Conservation (phyloP, 30 jellyfish, hydroid and myxozoan species). For the Hydra vulgaris region DNA sequence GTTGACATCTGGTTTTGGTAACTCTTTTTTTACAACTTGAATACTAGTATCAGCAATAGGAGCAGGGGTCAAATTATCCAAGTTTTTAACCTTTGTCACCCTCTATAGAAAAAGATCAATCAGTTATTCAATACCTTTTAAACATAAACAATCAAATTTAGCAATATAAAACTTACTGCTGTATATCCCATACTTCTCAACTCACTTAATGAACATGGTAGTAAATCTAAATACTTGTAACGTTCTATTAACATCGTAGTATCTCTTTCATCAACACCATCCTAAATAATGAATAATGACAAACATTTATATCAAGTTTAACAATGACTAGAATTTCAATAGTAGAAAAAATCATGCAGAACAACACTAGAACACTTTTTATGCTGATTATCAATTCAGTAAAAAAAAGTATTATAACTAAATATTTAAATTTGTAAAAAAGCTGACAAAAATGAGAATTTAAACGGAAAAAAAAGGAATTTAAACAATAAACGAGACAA, state of each 20-base stretch:
- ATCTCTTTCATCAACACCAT: conserved; percentile 63
- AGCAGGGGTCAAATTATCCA: conserved; percentile 17
- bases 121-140: background rate
- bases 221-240: conserved; percentile 54
- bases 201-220: conserved; percentile 66
- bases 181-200: conserved; percentile 76
- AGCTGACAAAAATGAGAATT: no score
- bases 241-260: conserved; percentile 65
- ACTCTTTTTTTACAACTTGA: conserved; percentile 43
- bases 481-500: no score
- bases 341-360: background rate
- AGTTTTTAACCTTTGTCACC: conserved; percentile 5
- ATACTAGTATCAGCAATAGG: conserved; percentile 44
- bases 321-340: no score
- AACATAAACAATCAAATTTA: background rate
- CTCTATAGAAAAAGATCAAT: conserved; percentile 9
- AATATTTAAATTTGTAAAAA: no score
- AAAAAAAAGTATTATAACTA: no score
- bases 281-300: conserved; percentile 25
- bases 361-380: no score
- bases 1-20: conserved; percentile 76
- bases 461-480: no score
- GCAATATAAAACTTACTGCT: conserved; percentile 30
- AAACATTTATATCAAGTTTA: background rate
- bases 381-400: no score